phyloP scores from a whole-genome alignment of 2,797 vertebrate genomes.

The Cynopterus sphinx region DNA sequence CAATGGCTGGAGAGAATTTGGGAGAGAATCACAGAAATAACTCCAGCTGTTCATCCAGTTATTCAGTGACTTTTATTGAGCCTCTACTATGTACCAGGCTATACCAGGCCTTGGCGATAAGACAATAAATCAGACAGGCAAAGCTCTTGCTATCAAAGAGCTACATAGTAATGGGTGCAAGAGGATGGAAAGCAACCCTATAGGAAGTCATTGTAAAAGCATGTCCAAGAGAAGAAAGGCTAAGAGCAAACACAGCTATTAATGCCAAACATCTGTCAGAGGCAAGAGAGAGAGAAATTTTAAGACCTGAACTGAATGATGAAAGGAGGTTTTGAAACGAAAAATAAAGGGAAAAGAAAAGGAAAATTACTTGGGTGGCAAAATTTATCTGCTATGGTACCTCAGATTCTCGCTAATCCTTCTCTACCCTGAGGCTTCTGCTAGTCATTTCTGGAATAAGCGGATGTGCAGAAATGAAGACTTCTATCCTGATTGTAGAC shows the following conservation, averaged over 20 bases:
- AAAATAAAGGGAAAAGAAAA: conserved; percentile 11
- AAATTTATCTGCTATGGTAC: neutral
- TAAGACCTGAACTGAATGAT: conserved; percentile 8
- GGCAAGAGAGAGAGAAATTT: neutral
- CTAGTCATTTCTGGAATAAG: conserved; percentile 2
- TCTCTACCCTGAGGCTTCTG: neutral
- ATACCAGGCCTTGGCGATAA: neutral
- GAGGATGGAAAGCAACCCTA: neutral
- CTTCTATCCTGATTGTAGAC: neutral
- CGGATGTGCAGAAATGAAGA: neutral
- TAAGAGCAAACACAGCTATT: neutral
- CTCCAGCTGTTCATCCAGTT: neutral
- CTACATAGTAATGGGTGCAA: neutral
- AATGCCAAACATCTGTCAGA: conserved; percentile 13
- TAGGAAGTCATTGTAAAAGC: conserved; percentile 13
- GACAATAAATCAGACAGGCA: neutral
- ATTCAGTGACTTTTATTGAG: neutral
- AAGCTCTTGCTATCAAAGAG: neutral
- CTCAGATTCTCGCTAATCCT: neutral
- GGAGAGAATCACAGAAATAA: neutral
- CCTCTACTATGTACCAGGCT: neutral
- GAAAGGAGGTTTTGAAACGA: neutral
- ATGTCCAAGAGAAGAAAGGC: neutral
- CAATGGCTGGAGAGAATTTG: neutral
- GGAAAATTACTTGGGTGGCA: neutral